These are phyloP conservation scores for Notodromas monacha DNA, from an alignment of 2,888 invertebrate genomes.

Conservation along the genomic window DNA sequence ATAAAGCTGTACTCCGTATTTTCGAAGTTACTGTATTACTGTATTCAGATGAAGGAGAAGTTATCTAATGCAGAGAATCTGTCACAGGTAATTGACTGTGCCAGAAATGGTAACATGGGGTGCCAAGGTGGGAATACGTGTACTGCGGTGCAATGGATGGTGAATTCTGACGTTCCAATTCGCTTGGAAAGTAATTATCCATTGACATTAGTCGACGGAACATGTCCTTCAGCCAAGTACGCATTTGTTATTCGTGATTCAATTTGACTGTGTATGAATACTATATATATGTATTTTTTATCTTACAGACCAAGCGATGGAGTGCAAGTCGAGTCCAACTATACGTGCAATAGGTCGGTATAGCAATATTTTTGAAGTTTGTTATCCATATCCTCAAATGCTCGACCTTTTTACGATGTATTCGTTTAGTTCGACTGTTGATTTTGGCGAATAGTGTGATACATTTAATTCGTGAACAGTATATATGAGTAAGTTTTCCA, in stretches of 20 bases:
- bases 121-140: slow-evolving; percentile 52
- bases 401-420: too few relatives aligned
- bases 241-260: slow-evolving; percentile 9
- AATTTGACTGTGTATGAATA: too few relatives aligned
- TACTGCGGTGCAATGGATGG: slow-evolving; percentile 36
- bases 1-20: too few relatives aligned
- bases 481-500: too few relatives aligned
- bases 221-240: slow-evolving; percentile 12
- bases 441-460: too few relatives aligned
- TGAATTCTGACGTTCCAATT: slow-evolving; percentile 22
- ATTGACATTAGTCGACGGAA: slow-evolving; percentile 14
- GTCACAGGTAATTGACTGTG: slow-evolving; percentile 41
- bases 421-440: too few relatives aligned
- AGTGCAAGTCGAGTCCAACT: slow-evolving; percentile 22
- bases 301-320: slow-evolving; percentile 15
- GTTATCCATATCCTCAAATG: too few relatives aligned
- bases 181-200: slow-evolving; percentile 28
- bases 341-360: slow-evolving; percentile 32
- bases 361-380: too few relatives aligned
- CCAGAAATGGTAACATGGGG: slow-evolving; percentile 31
- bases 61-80: not conserved
- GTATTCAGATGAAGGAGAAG: slow-evolving; percentile 1
- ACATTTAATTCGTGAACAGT: too few relatives aligned
- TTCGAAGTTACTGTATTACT: too few relatives aligned
- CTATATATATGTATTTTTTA: slow-evolving; percentile 8